phyloP scores from a whole-genome alignment of 1,140 invertebrate genomes.

The Eueides isabella region DNA sequence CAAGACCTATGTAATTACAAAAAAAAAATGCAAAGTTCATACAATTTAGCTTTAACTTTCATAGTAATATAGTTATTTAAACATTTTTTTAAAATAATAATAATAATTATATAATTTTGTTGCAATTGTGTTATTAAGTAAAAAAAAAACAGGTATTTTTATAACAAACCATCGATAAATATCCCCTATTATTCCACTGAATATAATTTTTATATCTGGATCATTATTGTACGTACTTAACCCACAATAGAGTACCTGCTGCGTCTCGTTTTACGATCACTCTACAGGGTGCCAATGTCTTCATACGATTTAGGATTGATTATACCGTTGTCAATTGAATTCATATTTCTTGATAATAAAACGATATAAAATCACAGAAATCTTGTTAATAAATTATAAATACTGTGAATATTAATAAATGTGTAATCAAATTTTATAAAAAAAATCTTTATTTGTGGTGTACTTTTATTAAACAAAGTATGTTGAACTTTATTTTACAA shows the following conservation, averaged over 20 bases:
- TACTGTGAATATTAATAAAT: background rate
- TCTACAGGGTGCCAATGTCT: conserved; percentile 68
- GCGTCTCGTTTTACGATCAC: conserved; percentile 52
- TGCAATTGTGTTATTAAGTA: background rate
- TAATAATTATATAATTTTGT: no score
- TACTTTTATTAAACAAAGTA: background rate
- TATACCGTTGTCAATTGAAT: conserved; percentile 17
- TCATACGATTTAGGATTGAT: conserved; percentile 53
- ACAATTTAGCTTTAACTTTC: no score
- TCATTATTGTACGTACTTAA: conserved; percentile 31
- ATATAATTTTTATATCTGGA: conserved; percentile 28
- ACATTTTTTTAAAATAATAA: no score
- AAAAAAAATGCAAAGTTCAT: no score
- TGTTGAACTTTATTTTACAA: background rate
- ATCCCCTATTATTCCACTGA: background rate
- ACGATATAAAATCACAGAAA: conserved; percentile 14
- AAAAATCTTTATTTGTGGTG: no score
- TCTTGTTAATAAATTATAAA: background rate
- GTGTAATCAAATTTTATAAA: background rate
- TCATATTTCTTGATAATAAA: conserved; percentile 14
- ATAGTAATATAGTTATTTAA: no score
- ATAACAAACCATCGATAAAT: background rate
- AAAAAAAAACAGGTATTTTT: background rate
- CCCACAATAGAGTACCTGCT: conserved; percentile 47
- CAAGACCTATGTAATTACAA: background rate